These are phyloP conservation scores for Gasterosteus nipponicus DNA, from an alignment of 2,113 vertebrate genomes.

Conservation along the genomic window DNA sequence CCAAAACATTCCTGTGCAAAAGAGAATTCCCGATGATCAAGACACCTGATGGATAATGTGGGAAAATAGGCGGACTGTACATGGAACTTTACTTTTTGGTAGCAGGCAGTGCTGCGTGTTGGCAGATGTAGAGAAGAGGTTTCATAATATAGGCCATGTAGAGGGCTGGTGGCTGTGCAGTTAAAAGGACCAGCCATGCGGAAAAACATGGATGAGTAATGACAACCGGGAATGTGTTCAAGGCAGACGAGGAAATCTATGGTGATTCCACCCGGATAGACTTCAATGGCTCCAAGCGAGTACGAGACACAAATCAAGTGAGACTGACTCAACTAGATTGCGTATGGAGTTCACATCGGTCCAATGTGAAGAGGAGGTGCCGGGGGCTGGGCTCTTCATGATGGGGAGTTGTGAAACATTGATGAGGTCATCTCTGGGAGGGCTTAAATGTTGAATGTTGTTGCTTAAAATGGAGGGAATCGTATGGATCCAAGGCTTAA, in stretches of 20 bases:
- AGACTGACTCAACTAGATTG: slow-evolving; percentile 22
- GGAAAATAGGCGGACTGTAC: not conserved
- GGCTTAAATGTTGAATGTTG: slow-evolving; percentile 29
- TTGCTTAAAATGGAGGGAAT: slow-evolving; percentile 12
- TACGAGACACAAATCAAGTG: slow-evolving; percentile 12
- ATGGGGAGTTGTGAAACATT: slow-evolving; percentile 43
- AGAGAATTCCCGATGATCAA: not conserved
- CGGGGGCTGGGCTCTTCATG: slow-evolving; percentile 17
- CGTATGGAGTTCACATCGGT: slow-evolving; percentile 18
- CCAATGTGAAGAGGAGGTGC: slow-evolving; percentile 30
- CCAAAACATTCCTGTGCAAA: too few species aligned
- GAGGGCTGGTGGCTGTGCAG: not conserved
- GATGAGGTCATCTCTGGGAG: slow-evolving; percentile 34
- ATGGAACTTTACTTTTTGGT: too few species aligned
- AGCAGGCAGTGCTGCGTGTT: not conserved
- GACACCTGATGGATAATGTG: not conserved
- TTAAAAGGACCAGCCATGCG: not conserved
- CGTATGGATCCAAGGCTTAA: not conserved
- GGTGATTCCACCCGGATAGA: not conserved
- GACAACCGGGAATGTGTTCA: not conserved
- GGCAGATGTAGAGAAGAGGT: not conserved
- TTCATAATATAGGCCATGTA: not conserved
- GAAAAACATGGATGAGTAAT: slow-evolving; percentile 16
- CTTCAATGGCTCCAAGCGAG: slow-evolving; percentile 8
- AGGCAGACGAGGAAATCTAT: slow-evolving; percentile 19